phyloP scores from a whole-genome alignment of 2,888 invertebrate species.

The Volucella inflata region DNA sequence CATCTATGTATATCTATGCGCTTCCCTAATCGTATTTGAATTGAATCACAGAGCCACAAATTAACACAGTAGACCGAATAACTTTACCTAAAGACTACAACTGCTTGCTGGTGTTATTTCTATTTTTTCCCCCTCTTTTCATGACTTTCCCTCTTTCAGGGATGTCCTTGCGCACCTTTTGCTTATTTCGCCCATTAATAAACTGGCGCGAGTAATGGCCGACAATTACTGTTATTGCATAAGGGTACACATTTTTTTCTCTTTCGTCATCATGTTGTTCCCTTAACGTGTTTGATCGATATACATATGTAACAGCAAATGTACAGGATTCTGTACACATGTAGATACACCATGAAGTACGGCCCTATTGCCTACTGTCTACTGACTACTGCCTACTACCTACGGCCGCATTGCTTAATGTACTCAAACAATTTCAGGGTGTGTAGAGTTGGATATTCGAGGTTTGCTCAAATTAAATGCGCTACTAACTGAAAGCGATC shows the following conservation, averaged over 20 bases:
- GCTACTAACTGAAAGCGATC: constrained; percentile 72
- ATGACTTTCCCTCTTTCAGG: constrained; percentile 46
- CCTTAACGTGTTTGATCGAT: constrained; percentile 74
- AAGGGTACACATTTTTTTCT: constrained; percentile 56
- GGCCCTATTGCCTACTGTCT: not conserved
- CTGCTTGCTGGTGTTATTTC: constrained; percentile 37
- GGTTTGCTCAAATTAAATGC: constrained; percentile 71
- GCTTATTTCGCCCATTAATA: constrained; percentile 73
- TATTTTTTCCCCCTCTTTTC: constrained; percentile 10
- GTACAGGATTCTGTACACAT: constrained; percentile 68
- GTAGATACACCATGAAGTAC: constrained; percentile 58
- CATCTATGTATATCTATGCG: constrained; percentile 52
- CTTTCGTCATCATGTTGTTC: constrained; percentile 47
- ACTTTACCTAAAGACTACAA: constrained; percentile 54
- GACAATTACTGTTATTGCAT: constrained; percentile 75
- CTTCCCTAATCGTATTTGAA: constrained; percentile 74
- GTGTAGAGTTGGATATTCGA: constrained; percentile 61
- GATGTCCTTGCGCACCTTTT: constrained; percentile 68
- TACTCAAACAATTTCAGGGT: constrained; percentile 47
- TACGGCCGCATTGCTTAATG: constrained; percentile 41
- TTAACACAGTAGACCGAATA: constrained; percentile 66
- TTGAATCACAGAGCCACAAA: constrained; percentile 75
- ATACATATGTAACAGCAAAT: constrained; percentile 72
- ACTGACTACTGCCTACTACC: too few relatives aligned
- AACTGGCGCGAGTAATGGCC: constrained; percentile 76